Conservation (phyloP, 2,797 vertebrate genomes). For the Sebastes melanostomus region DNA sequence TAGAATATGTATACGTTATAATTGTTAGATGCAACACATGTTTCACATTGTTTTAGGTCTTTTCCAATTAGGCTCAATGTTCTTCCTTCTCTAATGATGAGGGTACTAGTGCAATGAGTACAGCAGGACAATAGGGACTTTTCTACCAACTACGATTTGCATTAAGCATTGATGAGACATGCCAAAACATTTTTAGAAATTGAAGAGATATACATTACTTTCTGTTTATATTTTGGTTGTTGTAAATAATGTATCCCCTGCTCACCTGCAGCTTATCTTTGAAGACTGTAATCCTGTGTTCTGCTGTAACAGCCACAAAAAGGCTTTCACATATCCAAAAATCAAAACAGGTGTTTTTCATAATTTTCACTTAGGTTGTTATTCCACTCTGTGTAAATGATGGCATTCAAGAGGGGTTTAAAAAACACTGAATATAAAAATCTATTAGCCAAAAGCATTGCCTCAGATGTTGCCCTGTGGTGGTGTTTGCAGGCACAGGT, state of each 20-base stretch:
- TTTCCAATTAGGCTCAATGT: background rate
- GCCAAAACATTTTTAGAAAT: rapidly evolving
- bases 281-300: background rate
- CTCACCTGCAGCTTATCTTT: background rate
- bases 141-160: background rate
- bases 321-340: background rate
- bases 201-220: background rate
- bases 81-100: background rate
- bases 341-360: background rate
- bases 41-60: background rate
- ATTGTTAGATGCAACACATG: background rate
- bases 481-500: background rate
- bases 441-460: background rate
- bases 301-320: background rate
- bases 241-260: background rate
- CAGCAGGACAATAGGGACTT: background rate
- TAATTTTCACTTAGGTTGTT: background rate
- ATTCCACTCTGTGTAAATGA: background rate
- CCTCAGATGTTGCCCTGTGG: background rate
- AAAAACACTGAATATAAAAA: background rate
- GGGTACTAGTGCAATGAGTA: background rate
- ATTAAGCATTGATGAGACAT: background rate
- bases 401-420: background rate
- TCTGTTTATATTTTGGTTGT: background rate
- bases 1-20: background rate